Percentiles rank a stretch among this genome's conserved stretches.
These are phyloP conservation scores for Stylophora pistillata DNA, from an alignment of 64 coral and sea anemone genomes.

Conservation along the genomic window DNA sequence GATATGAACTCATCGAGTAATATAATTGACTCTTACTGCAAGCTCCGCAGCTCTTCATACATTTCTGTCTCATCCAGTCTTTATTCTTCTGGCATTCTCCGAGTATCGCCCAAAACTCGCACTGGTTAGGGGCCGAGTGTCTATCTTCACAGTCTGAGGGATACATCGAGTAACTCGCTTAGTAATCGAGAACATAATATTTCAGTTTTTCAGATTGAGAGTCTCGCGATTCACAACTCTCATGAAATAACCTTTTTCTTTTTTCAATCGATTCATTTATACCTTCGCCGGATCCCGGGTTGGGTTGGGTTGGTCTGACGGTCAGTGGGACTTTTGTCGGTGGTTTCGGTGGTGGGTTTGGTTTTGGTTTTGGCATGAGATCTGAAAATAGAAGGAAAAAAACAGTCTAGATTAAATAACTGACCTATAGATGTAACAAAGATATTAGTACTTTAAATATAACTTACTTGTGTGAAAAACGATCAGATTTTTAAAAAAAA, in stretches of 20 bases:
- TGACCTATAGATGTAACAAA: too few relatives aligned
- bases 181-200: neutral
- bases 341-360: neutral
- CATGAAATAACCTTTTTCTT: too few relatives aligned
- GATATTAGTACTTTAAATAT: too few relatives aligned
- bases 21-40: neutral
- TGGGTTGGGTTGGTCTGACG: neutral
- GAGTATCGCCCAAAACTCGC: neutral
- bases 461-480: too few relatives aligned
- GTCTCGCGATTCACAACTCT: neutral
- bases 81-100: conserved; percentile 1
- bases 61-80: conserved; percentile 30
- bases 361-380: conserved; percentile 12
- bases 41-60: conserved; percentile 27
- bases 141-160: conserved; percentile 3
- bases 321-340: neutral
- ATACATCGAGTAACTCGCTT: neutral
- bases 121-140: neutral
- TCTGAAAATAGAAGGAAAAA: neutral
- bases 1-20: neutral
- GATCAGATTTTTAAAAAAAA: neutral
- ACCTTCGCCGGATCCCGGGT: neutral
- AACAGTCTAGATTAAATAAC: neutral
- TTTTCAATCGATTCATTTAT: neutral
- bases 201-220: neutral